Percentiles rank a stretch among this genome's conserved stretches.
These are phyloP conservation scores for Brachypalpus laphriformis DNA, from an alignment of 2,888 invertebrate species.

Conservation along the genomic window DNA sequence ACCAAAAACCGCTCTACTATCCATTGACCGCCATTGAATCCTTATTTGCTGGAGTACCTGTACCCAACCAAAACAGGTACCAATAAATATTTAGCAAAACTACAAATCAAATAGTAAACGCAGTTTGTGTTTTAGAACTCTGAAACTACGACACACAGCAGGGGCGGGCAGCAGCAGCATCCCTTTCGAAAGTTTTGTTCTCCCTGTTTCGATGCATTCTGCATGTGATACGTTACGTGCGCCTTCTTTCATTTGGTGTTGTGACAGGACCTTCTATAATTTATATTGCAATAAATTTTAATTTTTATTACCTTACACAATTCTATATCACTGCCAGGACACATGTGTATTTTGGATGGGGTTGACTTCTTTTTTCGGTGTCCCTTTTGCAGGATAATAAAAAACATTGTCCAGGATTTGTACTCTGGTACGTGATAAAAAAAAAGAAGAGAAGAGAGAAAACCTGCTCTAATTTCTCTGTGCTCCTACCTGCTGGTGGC, in stretches of 20 bases:
- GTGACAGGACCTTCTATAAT: conserved; percentile 75
- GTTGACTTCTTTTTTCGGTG: conserved; percentile 24
- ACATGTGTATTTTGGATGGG: conserved; percentile 36
- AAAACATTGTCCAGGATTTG: conserved; percentile 16
- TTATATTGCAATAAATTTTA: conserved; percentile 75
- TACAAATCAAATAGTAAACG: conserved; percentile 48
- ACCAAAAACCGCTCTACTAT: conserved; percentile 57
- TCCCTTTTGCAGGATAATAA: conserved; percentile 24
- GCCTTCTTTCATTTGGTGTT: conserved; percentile 67
- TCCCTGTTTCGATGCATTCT: conserved; percentile 8
- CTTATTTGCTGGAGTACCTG: conserved; percentile 55
- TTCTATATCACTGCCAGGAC: conserved; percentile 36
- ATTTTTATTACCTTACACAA: conserved; percentile 67
- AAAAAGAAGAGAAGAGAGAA: conserved; percentile 3
- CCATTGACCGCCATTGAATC: conserved; percentile 58
- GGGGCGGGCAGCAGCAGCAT: conserved; percentile 62
- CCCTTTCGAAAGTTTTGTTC: conserved; percentile 22
- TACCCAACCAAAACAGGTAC: conserved; percentile 38
- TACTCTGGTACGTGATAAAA: background rate
- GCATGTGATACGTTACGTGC: conserved; percentile 30
- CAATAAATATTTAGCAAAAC: conserved; percentile 60
- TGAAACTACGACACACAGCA: conserved; percentile 57
- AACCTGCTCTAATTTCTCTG: conserved; percentile 65
- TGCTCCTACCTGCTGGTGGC: conserved; percentile 26
- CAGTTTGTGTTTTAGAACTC: conserved; percentile 18